Base-by-base conservation (phyloP, 2,113 vertebrate species). In the Haplochromis burtoni region DNA sequence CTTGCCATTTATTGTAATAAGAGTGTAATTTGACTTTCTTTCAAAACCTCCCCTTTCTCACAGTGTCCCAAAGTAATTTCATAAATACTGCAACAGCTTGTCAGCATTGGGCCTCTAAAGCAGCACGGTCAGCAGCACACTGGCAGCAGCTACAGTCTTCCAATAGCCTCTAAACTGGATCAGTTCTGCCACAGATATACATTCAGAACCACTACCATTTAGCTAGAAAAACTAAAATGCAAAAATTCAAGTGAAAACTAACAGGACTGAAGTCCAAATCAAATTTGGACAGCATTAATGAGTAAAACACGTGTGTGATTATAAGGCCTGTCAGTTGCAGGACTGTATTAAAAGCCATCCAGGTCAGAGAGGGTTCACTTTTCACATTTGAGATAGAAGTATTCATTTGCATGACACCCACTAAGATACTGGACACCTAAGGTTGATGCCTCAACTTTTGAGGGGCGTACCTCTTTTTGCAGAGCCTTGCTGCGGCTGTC, bases 391-490 rank as follows among this genome's bases (percentile, higher is more conserved):
- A 68, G 16, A 16, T 10, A 80, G 42, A 82, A 26, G 6, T 40
- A 35, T 49, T 79, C 19, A 71, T n/a, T 21, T 21, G 16, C 10
- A 33, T 31, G 40, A 47, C 21, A 55, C 26, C n/a, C 47, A 68
- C 7, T 31, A 10, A 83, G 40, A 80, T 26, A 19, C 19, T 66
- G 12, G 40, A 33, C 73, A 11, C 26, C 45, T 78, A 47, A 78
- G 26, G 17, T n/a, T 78, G 21, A 55, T 81, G 11, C 54, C 35
- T 35, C n/a, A 76, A 80, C 10, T 35, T 78, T 45, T 17, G 35
- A 9, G 49, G 80, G 47, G 38, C 33, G 92, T 95, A 99, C 99
- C 97, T 99, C 98, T 96, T 96, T 98, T 95, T 98, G 98, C 92
- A 97, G 96, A 90, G 97, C 96, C 94, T 97, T 96, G 93, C 97